phyloP scores from a whole-genome alignment of 2,113 vertebrate species.

The Athene noctua region DNA sequence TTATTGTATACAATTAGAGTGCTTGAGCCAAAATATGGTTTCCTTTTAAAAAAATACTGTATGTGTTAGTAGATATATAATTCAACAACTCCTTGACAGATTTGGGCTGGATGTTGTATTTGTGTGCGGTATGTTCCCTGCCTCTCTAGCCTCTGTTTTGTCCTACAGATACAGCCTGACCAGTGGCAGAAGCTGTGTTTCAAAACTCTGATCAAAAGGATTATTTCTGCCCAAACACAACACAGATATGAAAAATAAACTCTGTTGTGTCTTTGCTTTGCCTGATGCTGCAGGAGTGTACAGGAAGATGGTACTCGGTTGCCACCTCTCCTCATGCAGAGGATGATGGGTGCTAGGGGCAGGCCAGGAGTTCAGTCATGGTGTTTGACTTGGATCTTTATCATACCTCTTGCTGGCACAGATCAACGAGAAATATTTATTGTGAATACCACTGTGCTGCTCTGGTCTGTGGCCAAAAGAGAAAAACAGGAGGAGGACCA shows the following conservation, averaged over 20 bases:
- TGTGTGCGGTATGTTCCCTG: background rate
- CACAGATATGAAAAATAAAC: accelerated
- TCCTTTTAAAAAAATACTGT: background rate
- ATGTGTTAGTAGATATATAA: background rate
- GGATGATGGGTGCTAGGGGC: background rate
- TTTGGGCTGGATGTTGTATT: background rate
- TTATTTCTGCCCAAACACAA: background rate
- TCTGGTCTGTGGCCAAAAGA: conserved; percentile 5
- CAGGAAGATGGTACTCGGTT: accelerated
- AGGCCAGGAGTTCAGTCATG: background rate
- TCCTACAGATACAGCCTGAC: background rate
- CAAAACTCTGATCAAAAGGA: background rate
- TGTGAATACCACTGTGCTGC: background rate
- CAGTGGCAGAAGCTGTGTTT: background rate
- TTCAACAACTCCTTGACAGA: background rate
- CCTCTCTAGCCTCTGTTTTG: background rate
- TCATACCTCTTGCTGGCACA: background rate
- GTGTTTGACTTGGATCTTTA: background rate
- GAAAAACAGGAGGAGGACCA: conserved; percentile 26
- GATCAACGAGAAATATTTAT: background rate
- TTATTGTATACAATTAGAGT: background rate
- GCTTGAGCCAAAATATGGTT: background rate
- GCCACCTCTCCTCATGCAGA: background rate
- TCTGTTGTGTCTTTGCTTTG: background rate
- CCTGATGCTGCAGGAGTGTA: background rate